A percentile compares a stretch with the other conserved stretches of the same genome.
Evolutionary conservation across 1,140 invertebrate species (phyloP).

Genomic region (Drosophila paulistorum): DNA sequence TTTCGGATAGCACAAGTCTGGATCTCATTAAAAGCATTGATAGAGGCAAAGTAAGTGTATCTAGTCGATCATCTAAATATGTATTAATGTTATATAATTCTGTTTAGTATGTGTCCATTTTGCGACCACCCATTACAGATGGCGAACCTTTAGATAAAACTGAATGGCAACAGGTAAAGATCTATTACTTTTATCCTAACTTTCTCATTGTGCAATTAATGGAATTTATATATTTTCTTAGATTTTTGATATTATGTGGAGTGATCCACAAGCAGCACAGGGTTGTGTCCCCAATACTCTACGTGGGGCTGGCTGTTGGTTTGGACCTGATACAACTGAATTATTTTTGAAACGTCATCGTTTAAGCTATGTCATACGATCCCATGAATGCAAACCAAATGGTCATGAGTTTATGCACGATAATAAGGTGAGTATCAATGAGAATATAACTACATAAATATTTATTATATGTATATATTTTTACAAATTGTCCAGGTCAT

Average conservation of each 20-base stretch:
- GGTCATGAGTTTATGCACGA: constrained; percentile 94
- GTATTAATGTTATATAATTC: background rate
- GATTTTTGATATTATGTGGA: constrained; percentile 96
- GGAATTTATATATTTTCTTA: constrained; percentile 64
- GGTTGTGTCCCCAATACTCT: constrained; percentile 92
- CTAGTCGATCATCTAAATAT: background rate
- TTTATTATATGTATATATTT: background rate
- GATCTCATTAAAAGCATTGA: constrained; percentile 89
- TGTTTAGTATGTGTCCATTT: constrained; percentile 91
- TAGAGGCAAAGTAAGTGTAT: constrained; percentile 88
- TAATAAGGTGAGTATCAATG: constrained; percentile 86
- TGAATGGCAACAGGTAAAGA: constrained; percentile 90
- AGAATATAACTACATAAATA: background rate
- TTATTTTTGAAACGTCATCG: constrained; percentile 90
- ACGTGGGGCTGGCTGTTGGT: constrained; percentile 95
- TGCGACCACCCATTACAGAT: constrained; percentile 89
- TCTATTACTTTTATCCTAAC: no score
- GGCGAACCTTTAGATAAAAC: constrained; percentile 88
- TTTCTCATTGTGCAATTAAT: background rate
- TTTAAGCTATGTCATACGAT: constrained; percentile 90
- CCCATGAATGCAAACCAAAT: constrained; percentile 96
- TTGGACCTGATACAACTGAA: constrained; percentile 94
- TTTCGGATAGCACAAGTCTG: constrained; percentile 92
- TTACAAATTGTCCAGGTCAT: constrained; percentile 86
- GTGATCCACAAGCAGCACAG: constrained; percentile 90